A percentile compares a stretch with the other conserved stretches of the same genome.
These are phyloP conservation scores for Bovichtus diacanthus DNA, from an alignment of 2,797 vertebrate species.

Conservation along the genomic window DNA sequence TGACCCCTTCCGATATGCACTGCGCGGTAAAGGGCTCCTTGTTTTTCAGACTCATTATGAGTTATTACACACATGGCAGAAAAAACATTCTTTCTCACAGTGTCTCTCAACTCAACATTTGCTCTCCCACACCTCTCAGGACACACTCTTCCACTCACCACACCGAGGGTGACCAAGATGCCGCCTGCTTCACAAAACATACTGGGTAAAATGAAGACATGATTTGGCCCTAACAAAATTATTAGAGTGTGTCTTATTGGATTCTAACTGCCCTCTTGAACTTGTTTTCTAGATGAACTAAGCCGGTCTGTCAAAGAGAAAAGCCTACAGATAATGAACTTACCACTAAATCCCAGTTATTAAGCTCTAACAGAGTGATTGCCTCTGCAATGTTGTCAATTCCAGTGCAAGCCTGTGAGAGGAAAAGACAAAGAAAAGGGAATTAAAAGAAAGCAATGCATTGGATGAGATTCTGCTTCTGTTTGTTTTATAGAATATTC, in stretches of 20 bases:
- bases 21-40: constrained; percentile 56
- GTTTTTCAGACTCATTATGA: constrained; percentile 57
- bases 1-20: constrained; percentile 51
- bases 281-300: constrained; percentile 15
- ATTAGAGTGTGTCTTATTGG: constrained; percentile 6
- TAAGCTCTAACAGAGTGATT: constrained; percentile 98
- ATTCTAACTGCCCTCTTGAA: constrained; percentile 39
- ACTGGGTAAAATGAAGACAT: constrained; percentile 3
- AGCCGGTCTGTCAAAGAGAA: constrained; percentile 36
- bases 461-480: background rate
- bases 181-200: background rate
- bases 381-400: constrained; percentile 99
- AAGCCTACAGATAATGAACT: constrained; percentile 81
- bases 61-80: constrained; percentile 44
- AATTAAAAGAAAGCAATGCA: constrained; percentile 29
- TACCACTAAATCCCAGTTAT: constrained; percentile 99
- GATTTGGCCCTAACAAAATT: background rate
- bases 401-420: constrained; percentile 96
- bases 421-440: constrained; percentile 36
- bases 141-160: background rate
- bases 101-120: background rate
- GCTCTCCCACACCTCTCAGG: background rate
- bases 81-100: constrained; percentile 12
- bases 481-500: background rate
- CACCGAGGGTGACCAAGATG: background rate